phyloP scores from a whole-genome alignment of 2,888 invertebrate species.

The Ecliptopera silaceata region DNA sequence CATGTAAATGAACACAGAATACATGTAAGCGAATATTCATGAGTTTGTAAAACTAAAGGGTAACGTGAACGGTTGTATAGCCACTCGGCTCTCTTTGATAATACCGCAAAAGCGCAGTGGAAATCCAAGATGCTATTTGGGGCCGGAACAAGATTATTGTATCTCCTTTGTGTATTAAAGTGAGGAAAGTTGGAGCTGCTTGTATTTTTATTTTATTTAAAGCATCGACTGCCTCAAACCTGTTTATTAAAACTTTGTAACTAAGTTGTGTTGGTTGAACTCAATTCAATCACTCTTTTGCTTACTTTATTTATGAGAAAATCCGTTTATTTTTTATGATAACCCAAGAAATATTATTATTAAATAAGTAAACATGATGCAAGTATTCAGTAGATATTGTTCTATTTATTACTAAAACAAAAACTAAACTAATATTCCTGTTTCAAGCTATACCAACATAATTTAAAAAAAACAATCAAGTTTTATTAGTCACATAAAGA shows the following conservation, averaged over 20 bases:
- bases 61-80: constrained; percentile 33
- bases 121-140: constrained; percentile 34
- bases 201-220: constrained; percentile 12
- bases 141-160: constrained; percentile 30
- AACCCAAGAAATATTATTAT: too few species aligned
- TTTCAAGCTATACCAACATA: too few species aligned
- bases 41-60: constrained; percentile 52
- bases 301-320: too few species aligned
- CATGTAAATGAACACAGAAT: constrained; percentile 66
- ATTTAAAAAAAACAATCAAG: too few species aligned
- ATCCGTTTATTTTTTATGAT: too few species aligned
- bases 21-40: constrained; percentile 69
- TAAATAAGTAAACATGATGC: too few species aligned
- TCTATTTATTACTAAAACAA: too few species aligned
- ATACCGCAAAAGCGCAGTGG: constrained; percentile 33
- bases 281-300: not conserved
- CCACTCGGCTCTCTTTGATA: constrained; percentile 31
- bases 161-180: constrained; percentile 23
- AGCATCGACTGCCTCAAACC: not conserved
- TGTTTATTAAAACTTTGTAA: not conserved
- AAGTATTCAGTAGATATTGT: too few species aligned
- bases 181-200: constrained; percentile 14
- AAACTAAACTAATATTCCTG: too few species aligned
- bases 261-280: not conserved
- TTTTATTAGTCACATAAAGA: too few species aligned